A percentile compares a stretch with the other conserved stretches of the same genome.
Conservation (phyloP, 92 coral and sea anemone species). For the Parazoanthus atlanticus region DNA sequence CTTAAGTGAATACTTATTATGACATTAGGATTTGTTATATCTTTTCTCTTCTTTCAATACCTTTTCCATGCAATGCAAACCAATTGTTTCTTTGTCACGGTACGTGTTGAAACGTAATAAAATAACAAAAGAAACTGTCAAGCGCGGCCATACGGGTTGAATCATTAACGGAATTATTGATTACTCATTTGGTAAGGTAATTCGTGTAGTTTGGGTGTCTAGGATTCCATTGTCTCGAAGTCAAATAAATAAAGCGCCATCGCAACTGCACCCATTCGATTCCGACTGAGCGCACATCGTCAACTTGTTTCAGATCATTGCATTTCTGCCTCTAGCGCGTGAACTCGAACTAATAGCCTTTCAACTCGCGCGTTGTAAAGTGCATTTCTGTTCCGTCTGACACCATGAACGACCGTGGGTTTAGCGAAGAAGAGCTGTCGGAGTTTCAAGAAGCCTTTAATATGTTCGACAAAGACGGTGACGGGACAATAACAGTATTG, state of each 20-base stretch:
- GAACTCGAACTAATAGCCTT: background rate
- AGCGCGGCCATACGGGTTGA: constrained; percentile 6
- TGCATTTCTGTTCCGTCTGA: background rate
- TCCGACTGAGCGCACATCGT: constrained; percentile 15
- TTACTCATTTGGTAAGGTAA: constrained; percentile 35
- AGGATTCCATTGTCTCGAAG: constrained; percentile 34
- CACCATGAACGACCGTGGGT: constrained; percentile 38
- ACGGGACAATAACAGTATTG: constrained; percentile 43
- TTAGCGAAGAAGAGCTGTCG: constrained; percentile 31
- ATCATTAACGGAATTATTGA: background rate
- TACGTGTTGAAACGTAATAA: background rate
- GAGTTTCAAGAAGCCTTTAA: constrained; percentile 47
- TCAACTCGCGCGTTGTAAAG: background rate
- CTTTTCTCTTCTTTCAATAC: constrained; percentile 11
- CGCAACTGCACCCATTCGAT: constrained; percentile 20
- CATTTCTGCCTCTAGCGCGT: constrained; percentile 3
- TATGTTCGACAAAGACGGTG: constrained; percentile 55
- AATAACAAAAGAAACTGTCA: constrained; percentile 2
- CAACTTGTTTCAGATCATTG: constrained; percentile 22
- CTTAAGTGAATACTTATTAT: background rate
- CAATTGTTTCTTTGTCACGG: background rate
- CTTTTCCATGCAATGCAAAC: background rate
- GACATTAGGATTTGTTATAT: background rate
- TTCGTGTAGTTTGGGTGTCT: constrained; percentile 35
- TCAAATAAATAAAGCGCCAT: constrained; percentile 16